Evolutionary conservation across 1,140 invertebrate species (phyloP).

Genomic region (Hydropsyche tenuis): DNA sequence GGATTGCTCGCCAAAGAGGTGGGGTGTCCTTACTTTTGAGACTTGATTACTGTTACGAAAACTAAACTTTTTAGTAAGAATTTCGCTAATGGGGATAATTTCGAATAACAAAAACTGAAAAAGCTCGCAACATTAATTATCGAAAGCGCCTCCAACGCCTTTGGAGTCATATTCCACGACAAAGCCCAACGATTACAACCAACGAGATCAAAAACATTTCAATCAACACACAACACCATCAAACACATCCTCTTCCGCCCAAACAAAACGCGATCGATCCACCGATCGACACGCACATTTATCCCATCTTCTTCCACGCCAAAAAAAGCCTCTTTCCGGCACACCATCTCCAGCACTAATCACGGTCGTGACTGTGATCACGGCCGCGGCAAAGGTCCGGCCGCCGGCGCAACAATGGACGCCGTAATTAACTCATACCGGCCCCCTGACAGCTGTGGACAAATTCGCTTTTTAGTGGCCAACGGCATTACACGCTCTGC

Average conservation of each 20-base stretch:
- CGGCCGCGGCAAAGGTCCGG: conserved; percentile 23
- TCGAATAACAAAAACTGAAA: conserved; percentile 47
- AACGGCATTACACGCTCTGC: conserved; percentile 45
- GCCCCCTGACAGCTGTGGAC: conserved; percentile 45
- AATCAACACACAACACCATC: no score
- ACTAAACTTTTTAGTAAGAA: conserved; percentile 50
- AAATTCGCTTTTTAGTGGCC: conserved; percentile 49
- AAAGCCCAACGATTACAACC: no score
- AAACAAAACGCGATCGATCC: no score
- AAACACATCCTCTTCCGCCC: no score
- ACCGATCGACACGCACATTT: no score
- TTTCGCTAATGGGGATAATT: conserved; percentile 49
- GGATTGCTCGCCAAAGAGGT: neutral
- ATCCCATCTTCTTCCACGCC: neutral
- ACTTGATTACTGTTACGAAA: conserved; percentile 49
- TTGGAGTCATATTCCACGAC: conserved; percentile 20
- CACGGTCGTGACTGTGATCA: conserved; percentile 27
- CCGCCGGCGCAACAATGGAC: conserved; percentile 34
- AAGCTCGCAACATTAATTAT: conserved; percentile 46
- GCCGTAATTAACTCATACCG: conserved; percentile 49
- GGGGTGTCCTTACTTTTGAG: conserved; percentile 43
- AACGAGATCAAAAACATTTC: no score
- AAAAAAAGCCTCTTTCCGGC: neutral
- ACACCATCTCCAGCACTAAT: conserved; percentile 5
- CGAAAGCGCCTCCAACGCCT: neutral